Conservation (phyloP, 2,113 vertebrate species). For the Ictalurus furcatus region DNA sequence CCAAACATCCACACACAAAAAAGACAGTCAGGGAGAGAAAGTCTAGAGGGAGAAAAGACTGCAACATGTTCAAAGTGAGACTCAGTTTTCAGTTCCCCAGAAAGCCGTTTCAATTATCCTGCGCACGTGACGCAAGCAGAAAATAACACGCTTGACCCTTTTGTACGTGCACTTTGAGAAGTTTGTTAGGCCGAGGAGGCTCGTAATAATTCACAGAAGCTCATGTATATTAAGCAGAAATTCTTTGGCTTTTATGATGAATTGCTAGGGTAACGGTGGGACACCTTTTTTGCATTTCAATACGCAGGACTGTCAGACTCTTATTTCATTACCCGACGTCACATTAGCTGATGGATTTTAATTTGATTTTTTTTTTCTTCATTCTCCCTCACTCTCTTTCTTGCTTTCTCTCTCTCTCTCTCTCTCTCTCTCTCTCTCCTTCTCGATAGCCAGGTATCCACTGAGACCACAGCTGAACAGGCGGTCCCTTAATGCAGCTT, state of each 20-base stretch:
- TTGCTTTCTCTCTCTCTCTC: slow-evolving; percentile 29
- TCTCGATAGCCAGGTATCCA: slow-evolving; percentile 64
- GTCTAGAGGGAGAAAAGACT: slow-evolving; percentile 48
- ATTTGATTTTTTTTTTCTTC: slow-evolving; percentile 76
- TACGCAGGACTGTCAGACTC: slow-evolving; percentile 87
- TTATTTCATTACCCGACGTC: slow-evolving; percentile 90
- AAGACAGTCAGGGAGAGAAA: slow-evolving; percentile 46
- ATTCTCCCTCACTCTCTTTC: slow-evolving; percentile 58
- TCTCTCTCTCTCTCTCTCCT: slow-evolving; percentile 39
- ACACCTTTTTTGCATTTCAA: slow-evolving; percentile 97
- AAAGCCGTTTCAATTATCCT: slow-evolving; percentile 61
- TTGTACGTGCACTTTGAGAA: slow-evolving; percentile 83
- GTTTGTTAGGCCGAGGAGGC: slow-evolving; percentile 85
- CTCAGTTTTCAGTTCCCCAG: slow-evolving; percentile 53
- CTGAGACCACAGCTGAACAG: slow-evolving; percentile 70
- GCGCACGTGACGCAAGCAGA: slow-evolving; percentile 60
- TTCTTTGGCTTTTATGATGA: slow-evolving; percentile 87
- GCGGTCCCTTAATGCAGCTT: slow-evolving; percentile 58
- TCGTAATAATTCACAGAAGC: slow-evolving; percentile 88
- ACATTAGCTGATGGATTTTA: slow-evolving; percentile 92
- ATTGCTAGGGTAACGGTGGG: slow-evolving; percentile 87
- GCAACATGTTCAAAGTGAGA: slow-evolving; percentile 55
- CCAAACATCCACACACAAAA: slow-evolving; percentile 49
- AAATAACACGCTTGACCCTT: slow-evolving; percentile 84
- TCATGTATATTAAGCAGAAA: slow-evolving; percentile 95